A percentile compares a stretch with the other conserved stretches of the same genome.
Conservation (phyloP, 2,888 invertebrate genomes). For the Cantharis nigra region DNA sequence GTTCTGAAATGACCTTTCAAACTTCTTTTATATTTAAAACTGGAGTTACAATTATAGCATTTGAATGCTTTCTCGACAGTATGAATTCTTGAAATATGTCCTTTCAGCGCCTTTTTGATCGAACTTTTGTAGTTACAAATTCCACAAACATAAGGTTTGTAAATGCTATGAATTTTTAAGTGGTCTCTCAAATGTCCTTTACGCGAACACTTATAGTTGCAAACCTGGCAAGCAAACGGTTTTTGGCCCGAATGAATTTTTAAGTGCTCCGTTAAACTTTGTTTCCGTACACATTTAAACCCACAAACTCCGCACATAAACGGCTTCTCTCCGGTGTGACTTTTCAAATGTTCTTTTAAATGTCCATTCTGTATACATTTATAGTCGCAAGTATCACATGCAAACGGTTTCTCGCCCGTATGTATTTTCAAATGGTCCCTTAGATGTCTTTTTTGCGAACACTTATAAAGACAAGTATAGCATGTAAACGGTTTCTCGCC, state of each 20-base stretch:
- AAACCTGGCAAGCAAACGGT: background rate
- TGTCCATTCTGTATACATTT: background rate
- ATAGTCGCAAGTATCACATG: background rate
- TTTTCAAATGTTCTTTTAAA: background rate
- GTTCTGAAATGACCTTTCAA: background rate
- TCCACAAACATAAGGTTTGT: too few relatives aligned
- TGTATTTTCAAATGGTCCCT: background rate
- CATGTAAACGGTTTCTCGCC: background rate
- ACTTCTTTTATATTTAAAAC: too few relatives aligned
- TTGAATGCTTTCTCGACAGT: too few relatives aligned
- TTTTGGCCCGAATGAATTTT: background rate
- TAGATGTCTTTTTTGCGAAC: background rate
- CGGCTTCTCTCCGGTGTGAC: background rate
- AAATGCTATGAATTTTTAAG: background rate
- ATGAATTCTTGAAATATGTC: too few relatives aligned
- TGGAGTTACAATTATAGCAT: too few relatives aligned
- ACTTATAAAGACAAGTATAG: background rate
- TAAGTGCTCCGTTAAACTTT: background rate
- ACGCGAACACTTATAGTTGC: background rate
- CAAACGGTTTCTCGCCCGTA: background rate
- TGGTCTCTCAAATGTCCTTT: background rate
- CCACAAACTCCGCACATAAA: background rate
- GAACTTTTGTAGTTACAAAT: too few relatives aligned
- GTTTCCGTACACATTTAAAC: background rate
- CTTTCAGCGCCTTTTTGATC: too few relatives aligned